phyloP scores from a whole-genome alignment of 2,797 vertebrate genomes.

The Bovichtus variegatus region DNA sequence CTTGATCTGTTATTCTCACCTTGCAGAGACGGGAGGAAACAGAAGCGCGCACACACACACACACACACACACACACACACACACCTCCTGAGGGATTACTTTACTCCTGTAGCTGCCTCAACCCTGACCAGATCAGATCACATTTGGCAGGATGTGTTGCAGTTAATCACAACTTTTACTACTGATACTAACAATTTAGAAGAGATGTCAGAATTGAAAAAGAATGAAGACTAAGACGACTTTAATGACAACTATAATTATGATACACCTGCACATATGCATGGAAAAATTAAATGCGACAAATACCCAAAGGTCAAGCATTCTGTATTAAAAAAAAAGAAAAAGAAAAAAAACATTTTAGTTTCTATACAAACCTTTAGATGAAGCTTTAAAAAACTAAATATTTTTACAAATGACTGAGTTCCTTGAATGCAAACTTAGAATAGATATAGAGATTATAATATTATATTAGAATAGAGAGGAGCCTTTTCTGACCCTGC shows the following conservation, averaged over 20 bases:
- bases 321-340: not conserved
- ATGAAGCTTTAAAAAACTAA: no score
- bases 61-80: not conserved
- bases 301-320: not conserved
- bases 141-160: not conserved
- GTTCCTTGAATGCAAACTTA: not conserved
- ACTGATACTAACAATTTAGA: not conserved
- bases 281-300: not conserved
- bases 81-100: slow-evolving; percentile 18
- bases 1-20: slow-evolving; percentile 31
- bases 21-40: slow-evolving; percentile 13
- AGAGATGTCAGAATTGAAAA: not conserved
- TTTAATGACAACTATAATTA: no score
- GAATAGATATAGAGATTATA: no score
- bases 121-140: no score
- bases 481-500: not conserved
- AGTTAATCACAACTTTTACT: not conserved
- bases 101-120: not conserved
- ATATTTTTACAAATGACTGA: no score
- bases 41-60: not conserved
- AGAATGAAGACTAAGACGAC: not conserved
- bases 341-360: not conserved
- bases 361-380: not conserved
- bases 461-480: no score
- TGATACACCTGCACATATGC: not conserved